These are phyloP conservation scores for Phacellophora camtschatica DNA, from an alignment of 30 jellyfish, hydroid and myxozoan species.

Conservation along the genomic window DNA sequence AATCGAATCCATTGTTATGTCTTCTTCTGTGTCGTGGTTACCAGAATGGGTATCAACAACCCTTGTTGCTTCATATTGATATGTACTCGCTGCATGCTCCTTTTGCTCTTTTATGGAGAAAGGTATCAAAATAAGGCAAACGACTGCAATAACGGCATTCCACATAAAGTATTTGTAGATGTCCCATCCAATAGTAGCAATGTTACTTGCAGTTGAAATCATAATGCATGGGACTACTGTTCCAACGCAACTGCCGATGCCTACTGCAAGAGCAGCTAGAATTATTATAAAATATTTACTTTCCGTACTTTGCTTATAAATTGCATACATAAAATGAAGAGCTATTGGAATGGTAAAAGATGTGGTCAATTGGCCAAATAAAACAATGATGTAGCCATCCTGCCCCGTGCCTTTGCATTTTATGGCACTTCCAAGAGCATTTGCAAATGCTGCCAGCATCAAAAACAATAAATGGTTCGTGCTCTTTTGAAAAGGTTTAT, in stretches of 20 bases:
- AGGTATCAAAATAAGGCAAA: conserved; percentile 26
- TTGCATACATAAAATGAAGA: neutral
- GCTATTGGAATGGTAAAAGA: conserved; percentile 4
- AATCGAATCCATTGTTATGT: neutral
- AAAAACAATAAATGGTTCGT: neutral
- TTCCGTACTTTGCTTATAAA: neutral
- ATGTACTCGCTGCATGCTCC: neutral
- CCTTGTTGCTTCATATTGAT: neutral
- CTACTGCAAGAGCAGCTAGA: neutral
- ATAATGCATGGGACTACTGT: neutral
- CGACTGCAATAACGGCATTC: conserved; percentile 33
- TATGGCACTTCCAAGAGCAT: conserved; percentile 60
- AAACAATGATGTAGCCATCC: neutral
- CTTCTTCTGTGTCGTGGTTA: neutral
- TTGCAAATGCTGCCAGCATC: conserved; percentile 36
- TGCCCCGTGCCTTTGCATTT: conserved; percentile 41
- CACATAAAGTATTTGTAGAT: conserved; percentile 23
- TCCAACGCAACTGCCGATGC: conserved; percentile 31
- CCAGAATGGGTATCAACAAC: neutral
- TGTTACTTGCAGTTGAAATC: neutral
- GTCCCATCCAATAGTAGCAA: neutral
- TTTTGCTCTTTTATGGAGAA: conserved; percentile 50
- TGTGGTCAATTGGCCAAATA: conserved; percentile 28
- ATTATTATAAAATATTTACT: neutral
- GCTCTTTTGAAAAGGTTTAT: neutral